Base-by-base conservation (phyloP, 1,140 invertebrate genomes). In the Prorops nasuta region DNA sequence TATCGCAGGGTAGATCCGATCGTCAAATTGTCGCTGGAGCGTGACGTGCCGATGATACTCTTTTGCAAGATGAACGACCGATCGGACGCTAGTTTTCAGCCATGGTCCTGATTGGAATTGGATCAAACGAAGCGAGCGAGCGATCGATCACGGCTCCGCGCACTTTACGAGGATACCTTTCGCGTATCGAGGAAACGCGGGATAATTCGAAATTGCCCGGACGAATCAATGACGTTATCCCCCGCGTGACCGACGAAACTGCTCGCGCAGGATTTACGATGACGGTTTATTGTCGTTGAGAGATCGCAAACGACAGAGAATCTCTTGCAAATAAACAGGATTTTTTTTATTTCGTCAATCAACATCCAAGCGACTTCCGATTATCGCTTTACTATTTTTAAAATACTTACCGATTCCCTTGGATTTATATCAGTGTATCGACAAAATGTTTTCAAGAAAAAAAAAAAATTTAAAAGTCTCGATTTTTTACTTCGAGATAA, bases 101-200 rank as follows among this genome's bases (percentile, higher is more conserved):
- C 49, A 38, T 49, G 46, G 56, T 61, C 24, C 50, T 62, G 51
- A 62, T 61, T 60, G 58, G 55, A 58, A 57, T 62, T 60, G 60
- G 47, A 57, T 61, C 54, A 51, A 61, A 54, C 58, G 43, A 53
- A 40, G 53, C 58, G 52, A 50, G 53, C 58, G 52, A 50, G 51
- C 58, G 22, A 61, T 61, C 54, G 60, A 62, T 54, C 48, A 34
- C 18, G 31, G 16, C 34, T 22, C 22, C n/a, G 17, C 31, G 46
- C 21, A 31, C 53, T 34, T 34, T 28, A 39, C 36, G 40, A 38
- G 51, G 17, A 18, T 24, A 3, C 7, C 20, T 18, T 43, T 4
- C 20, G 17, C 31, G 44, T n/a, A 22, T 44, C 41, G 40, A 19
- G 46, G 16, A 44, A 28, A 12, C 36, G 28, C 31, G 38, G 39